phyloP scores from a whole-genome alignment of 2,113 vertebrate species.

The Phalacrocorax carbo region DNA sequence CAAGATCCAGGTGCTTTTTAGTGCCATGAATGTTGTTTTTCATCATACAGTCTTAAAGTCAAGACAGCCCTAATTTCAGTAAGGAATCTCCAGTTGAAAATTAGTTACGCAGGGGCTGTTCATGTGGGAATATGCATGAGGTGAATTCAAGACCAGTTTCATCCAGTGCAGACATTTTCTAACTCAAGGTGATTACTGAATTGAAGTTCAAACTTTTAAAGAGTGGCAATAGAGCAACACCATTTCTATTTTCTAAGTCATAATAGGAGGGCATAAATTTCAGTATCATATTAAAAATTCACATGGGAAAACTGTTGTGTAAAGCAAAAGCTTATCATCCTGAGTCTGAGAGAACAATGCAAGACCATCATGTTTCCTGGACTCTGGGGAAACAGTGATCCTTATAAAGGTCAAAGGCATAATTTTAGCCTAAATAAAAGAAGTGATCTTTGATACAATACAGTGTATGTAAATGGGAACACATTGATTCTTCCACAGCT shows the following conservation, averaged over 20 bases:
- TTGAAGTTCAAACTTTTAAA: background rate
- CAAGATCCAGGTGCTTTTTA: background rate
- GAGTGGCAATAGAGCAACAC: background rate
- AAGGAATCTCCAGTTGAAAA: background rate
- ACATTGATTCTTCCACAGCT: background rate
- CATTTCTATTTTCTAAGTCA: background rate
- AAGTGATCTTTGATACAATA: background rate
- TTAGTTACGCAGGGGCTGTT: background rate
- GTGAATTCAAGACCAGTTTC: background rate
- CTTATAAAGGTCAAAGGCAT: background rate
- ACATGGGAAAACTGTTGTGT: background rate
- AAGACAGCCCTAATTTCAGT: background rate
- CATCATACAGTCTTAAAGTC: background rate
- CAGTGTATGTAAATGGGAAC: background rate
- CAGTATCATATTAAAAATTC: background rate
- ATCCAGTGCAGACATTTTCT: background rate
- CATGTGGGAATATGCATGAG: background rate
- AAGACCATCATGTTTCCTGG: background rate
- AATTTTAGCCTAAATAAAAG: background rate
- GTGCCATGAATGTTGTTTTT: background rate
- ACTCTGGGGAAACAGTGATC: background rate
- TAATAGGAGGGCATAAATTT: background rate
- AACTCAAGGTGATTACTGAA: background rate
- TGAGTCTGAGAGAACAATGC: background rate
- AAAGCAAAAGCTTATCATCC: background rate